Base-by-base conservation (phyloP, 1,140 invertebrate species). In the Rhynchophorus ferrugineus region DNA sequence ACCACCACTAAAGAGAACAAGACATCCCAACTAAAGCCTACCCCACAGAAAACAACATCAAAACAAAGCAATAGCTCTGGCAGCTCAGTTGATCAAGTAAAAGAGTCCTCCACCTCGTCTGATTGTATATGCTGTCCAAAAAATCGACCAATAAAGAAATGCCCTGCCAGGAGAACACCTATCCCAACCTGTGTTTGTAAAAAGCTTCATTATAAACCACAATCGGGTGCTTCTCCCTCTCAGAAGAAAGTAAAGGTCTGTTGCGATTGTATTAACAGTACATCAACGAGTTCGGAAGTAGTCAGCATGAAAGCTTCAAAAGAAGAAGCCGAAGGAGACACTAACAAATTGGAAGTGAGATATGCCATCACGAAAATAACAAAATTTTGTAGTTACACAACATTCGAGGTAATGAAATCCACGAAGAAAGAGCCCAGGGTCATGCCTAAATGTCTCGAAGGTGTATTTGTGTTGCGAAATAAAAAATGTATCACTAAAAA, bases 351-450 rank as follows among this genome's bases (percentile, higher is more conserved):
- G 8, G 58, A 62, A 48, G 44, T 65, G 13, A 45, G 62, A 38
- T 67, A 67, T 44, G 62, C 65, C 0, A 56, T 64, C 1, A 63
- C 61, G 11, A 61, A 55, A 42, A 66, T 67, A 8, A 62, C 64
- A 5, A 59, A 61, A 20, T 67, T 59, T 49, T 38, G 47, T 8
- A 52, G 60, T 48, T 67, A 56, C 39, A 64, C 64, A 3, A 63
- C 61, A 1, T 67, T 61, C 38, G 65, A 67, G 52, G 52, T 67
- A 9, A 61, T 67, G 59, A 61, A 58, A 48, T 62, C 61, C 8
- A 61, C 62, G 0, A 62, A 47, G 13, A 61, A 60, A 38, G 59
- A 58, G 49, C 65, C 65, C 8, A 66, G 58, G 45, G 42, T 47
- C 8, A 50, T 66, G 16, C 62, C 64, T 0, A 44, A 42, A 22